Evolutionary conservation across 2,113 vertebrate species (phyloP), one percentile per base, ranked within the genome.

Genomic region (Raja brachyura): DNA sequence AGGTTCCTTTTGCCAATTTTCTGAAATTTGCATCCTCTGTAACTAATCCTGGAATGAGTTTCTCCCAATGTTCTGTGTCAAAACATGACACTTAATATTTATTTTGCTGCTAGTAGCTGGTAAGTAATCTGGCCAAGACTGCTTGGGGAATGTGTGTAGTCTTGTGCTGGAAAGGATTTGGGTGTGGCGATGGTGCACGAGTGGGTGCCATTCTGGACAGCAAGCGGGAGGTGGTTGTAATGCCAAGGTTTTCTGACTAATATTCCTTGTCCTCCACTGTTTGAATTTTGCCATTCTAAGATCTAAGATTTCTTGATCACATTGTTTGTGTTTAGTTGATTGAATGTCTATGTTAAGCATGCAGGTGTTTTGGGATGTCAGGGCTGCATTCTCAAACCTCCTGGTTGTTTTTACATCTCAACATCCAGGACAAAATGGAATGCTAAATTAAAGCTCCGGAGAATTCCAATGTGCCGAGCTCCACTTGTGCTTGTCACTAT

Each of bases 311-410:
- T 79, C 4, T 22, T 68, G 66, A 68, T 68, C 66, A 68, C 18
- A 39, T 48, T 14, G 39, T 16, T 39, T 78, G 76, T 39, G 76
- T 4, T 78, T 31, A 78, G 77, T 48, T 18, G 0, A 4, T 48
- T 20, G 33, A 48, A 79, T 48, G 39, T 20, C 39, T 28, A 1
- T n/a, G 9, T n/a, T 77, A 39, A 13, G 75, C 33, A 13, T 59
- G 48, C 20, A 25, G 25, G 54, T 59, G 81, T n/a, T 25, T 59
- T 25, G 81, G 81, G 81, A n/a, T 54, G 54, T 85, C 39, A 61
- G 10, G n/a, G 54, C 39, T n/a, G 96, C 96, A 96, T 95, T 95
- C 95, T 75, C 0, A 94, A 96, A 96, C 96, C 95, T 96, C 95
- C 76, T 95, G 94, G 93, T 93, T 94, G 93, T 93, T 6, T 0